Conservation (phyloP, 1,140 invertebrate species). For the Orius insidiosus region DNA sequence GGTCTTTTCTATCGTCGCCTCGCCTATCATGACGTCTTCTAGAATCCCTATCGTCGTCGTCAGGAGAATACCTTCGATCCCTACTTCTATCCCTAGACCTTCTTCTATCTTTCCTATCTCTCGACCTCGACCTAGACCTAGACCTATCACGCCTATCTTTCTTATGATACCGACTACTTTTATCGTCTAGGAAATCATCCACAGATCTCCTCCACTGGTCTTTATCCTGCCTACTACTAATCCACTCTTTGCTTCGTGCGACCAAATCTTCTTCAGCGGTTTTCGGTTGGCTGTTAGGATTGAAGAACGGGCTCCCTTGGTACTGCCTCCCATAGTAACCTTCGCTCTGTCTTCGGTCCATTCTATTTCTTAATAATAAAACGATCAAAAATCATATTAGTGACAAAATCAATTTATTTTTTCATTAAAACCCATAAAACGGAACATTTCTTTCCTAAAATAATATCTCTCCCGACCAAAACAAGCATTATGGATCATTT, state of each 20-base stretch:
- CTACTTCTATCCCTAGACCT: conserved; percentile 16
- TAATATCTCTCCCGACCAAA: background rate
- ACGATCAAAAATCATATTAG: conserved; percentile 18
- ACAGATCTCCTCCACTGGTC: conserved; percentile 17
- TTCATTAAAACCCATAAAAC: background rate
- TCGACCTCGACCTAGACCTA: conserved; percentile 27
- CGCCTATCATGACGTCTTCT: conserved; percentile 19
- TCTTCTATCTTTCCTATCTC: conserved; percentile 23
- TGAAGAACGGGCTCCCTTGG: conserved; percentile 18
- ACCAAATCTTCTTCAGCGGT: conserved; percentile 25
- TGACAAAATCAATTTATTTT: background rate
- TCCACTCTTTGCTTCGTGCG: conserved; percentile 25
- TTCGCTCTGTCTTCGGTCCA: conserved; percentile 16
- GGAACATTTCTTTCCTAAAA: background rate
- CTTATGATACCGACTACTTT: conserved; percentile 24
- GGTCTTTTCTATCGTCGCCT: conserved; percentile 7
- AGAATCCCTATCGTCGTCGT: conserved; percentile 27
- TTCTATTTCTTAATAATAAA: conserved; percentile 18
- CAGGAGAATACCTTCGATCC: conserved; percentile 13
- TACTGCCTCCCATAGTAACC: conserved; percentile 7
- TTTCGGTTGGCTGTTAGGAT: conserved; percentile 25
- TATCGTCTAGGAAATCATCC: conserved; percentile 25
- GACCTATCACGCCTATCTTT: conserved; percentile 21
- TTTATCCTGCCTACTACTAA: conserved; percentile 13
- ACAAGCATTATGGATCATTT: background rate